Conservation (phyloP, 1,140 invertebrate genomes). For the Aphelinus certus region DNA sequence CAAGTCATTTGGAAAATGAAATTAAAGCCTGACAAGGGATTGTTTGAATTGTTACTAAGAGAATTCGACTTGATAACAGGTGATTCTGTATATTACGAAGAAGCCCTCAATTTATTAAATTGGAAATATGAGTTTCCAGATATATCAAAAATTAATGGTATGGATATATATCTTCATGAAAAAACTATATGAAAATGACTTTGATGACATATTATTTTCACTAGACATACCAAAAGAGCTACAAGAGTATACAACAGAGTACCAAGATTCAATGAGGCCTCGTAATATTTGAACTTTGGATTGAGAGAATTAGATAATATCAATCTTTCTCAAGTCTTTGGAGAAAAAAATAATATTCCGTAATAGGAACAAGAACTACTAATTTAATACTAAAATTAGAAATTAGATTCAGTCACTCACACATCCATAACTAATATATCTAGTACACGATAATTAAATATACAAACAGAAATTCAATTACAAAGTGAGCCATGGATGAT, state of each 20-base stretch:
- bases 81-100: conserved; percentile 38
- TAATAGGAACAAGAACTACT: background rate
- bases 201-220: background rate
- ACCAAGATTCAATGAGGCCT: conserved; percentile 22
- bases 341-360: background rate
- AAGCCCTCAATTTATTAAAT: conserved; percentile 47
- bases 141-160: conserved; percentile 42
- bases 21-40: conserved; percentile 34
- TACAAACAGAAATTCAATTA: conserved; percentile 55
- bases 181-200: background rate
- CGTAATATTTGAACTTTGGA: no score
- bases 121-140: conserved; percentile 44
- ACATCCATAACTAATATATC: background rate
- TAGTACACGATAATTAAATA: background rate
- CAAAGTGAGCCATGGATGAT: conserved; percentile 95
- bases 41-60: conserved; percentile 41
- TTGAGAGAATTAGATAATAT: no score
- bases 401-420: conserved; percentile 14
- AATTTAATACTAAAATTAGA: background rate
- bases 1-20: conserved; percentile 30
- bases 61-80: conserved; percentile 37
- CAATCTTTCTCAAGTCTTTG: background rate
- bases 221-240: background rate
- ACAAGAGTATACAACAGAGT: conserved; percentile 24
- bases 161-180: background rate